Conservation (phyloP, 2,797 vertebrate species). For the Mormyrus proboscirostris region DNA sequence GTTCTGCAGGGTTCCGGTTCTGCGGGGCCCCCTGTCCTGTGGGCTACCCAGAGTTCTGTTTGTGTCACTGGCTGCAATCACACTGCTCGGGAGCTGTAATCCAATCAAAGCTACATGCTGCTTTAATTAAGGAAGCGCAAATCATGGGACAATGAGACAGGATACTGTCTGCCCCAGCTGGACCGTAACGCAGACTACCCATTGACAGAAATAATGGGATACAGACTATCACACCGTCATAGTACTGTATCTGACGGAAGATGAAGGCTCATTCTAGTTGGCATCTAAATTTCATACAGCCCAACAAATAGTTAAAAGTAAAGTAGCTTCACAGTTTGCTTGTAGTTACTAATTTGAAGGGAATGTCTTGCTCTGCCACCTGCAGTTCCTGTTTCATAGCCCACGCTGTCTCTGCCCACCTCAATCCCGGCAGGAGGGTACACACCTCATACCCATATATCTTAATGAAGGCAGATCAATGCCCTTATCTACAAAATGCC, state of each 20-base stretch:
- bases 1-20: background rate
- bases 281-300: background rate
- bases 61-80: background rate
- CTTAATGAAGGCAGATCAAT: conserved; percentile 77
- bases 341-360: background rate
- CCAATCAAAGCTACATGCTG: background rate
- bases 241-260: background rate
- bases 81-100: background rate
- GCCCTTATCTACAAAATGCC: conserved; percentile 59
- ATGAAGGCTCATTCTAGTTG: background rate
- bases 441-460: conserved; percentile 37
- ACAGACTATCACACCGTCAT: conserved; percentile 61
- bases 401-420: conserved; percentile 4
- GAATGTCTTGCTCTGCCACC: background rate
- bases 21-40: background rate
- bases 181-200: conserved; percentile 36
- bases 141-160: background rate
- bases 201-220: conserved; percentile 50
- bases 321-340: background rate
- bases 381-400: background rate
- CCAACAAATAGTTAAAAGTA: background rate
- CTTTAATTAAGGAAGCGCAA: background rate
- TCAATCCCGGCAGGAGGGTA: conserved; percentile 44
- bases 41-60: background rate
- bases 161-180: background rate